Evolutionary conservation across 2,797 vertebrate genomes (phyloP), one percentile per base, ranked within the genome.

Genomic region (Corythornis leucogaster): DNA sequence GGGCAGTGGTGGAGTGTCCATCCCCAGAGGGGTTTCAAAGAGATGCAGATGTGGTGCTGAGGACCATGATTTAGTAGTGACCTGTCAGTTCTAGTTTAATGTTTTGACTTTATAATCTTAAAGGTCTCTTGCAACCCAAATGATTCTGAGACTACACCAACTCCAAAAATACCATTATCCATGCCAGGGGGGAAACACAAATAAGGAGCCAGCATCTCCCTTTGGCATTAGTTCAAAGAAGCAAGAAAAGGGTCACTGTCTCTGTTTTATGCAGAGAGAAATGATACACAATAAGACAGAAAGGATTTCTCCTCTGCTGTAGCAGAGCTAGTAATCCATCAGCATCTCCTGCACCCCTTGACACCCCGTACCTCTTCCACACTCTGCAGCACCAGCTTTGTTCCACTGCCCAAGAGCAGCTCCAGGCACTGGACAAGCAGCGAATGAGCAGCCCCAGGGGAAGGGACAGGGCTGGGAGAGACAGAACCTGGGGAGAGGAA

Each of bases 371-470:
- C 3, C 2, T 6, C 2, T 51, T 38, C 21, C 43, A 38, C 1
- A 1, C 33, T 55, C 59, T 6, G 13, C 1, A 4, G 50, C n/a
- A 46, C 4, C 30, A 30, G 22, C 2, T 1, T 43, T 5, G 5
- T 62, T 46, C 26, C 26, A 14, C 21, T 0, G 0, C 16, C 22
- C 9, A 15, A 50, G 64, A 80, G 30, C 2, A 2, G 28, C 45
- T 67, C 31, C 45, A 59, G 61, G 45, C 42, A 0, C 48, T 42
- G 15, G 30, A 3, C 4, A 70, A 76, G 8, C 7, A 15, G 5
- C 80, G 4, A 31, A 54, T 1, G 15, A 73, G 24, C 8, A 3
- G 33, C 7, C 35, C 19, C 0, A 0, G 19, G 28, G 43, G 22
- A 85, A 48, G 19, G 24, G 26, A 28, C 15, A 69, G 40, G 59